Evolutionary conservation across 2,113 vertebrate species (phyloP), one percentile per base, ranked within the genome.

Genomic region (Lasiurus borealis): DNA sequence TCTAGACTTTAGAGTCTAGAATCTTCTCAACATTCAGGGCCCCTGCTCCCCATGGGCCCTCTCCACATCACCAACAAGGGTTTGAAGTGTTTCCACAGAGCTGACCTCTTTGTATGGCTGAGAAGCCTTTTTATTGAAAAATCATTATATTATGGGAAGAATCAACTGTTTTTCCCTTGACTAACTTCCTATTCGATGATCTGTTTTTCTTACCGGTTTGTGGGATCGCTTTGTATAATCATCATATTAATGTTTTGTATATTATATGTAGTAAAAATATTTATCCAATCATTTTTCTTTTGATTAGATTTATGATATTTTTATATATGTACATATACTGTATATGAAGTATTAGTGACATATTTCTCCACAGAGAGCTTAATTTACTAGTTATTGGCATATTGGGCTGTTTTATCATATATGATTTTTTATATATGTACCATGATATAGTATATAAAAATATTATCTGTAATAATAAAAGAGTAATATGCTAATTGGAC

Each of bases 51-150:
- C 23, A 27, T 12, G n/a, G n/a, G 27, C 1, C 21, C 8, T 18
- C 25, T 15, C 19, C 19, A 4, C 1, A 4, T 40, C 27, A 8
- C 31, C 18, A 0, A n/a, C 36, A 18, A 59, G 27, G 3, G 40
- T 6, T n/a, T 8, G 12, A 52, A 31, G 16, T 25, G 34, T 23
- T 29, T 69, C 75, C 23, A 5, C 1, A 73, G 54, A 40, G 36
- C 19, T 0, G 0, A 6, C 7, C 1, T 1, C 81, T n/a, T 81
- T 57, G 13, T 2, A 7, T 6, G 23, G 16, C 9, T 6, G 15
- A 31, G 64, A 8, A 7, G 12, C 23, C 31, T 46, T 40, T 57
- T 14, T 19, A 40, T 18, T 15, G 21, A 50, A 14, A 12, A 12
- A 50, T 59, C 57, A 11, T 1, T 40, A 2, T 2, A 19, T 6